A percentile compares a stretch with the other conserved stretches of the same genome.
phyloP scores from a whole-genome alignment of 2,797 vertebrate species.

The Sternotherus odoratus region DNA sequence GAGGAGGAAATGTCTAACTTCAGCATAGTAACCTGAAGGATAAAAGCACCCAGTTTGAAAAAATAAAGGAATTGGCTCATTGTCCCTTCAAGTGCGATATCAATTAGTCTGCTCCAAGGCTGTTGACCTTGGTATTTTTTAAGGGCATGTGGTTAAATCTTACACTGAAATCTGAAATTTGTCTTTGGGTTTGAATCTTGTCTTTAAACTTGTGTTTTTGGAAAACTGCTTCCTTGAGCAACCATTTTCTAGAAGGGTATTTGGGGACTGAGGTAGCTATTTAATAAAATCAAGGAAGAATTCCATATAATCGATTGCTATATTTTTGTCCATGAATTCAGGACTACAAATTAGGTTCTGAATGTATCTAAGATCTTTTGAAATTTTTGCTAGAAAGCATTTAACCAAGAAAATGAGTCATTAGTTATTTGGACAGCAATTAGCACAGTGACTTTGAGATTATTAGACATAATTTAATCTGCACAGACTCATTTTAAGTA shows the following conservation, averaged over 20 bases:
- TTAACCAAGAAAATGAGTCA: background rate
- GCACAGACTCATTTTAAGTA: background rate
- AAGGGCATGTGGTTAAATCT: background rate
- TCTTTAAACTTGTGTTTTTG: background rate
- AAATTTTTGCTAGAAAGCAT: background rate
- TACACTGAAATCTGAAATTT: background rate
- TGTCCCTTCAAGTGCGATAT: background rate
- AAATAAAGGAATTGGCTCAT: background rate
- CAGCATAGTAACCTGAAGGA: background rate
- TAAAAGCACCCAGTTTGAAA: background rate
- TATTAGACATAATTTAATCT: background rate
- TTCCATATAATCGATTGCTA: background rate
- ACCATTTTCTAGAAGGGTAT: background rate
- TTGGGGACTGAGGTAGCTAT: background rate
- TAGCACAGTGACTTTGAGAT: background rate
- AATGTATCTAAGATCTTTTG: background rate
- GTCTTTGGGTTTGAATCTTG: background rate
- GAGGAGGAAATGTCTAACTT: background rate
- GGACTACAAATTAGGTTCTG: background rate
- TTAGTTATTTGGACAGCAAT: background rate
- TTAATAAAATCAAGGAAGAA: background rate
- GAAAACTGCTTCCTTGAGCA: background rate
- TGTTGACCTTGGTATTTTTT: background rate
- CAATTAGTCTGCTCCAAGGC: background rate
- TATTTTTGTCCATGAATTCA: background rate